Conservation (phyloP, 2,113 vertebrate species). For the Hippocampus abdominalis region DNA sequence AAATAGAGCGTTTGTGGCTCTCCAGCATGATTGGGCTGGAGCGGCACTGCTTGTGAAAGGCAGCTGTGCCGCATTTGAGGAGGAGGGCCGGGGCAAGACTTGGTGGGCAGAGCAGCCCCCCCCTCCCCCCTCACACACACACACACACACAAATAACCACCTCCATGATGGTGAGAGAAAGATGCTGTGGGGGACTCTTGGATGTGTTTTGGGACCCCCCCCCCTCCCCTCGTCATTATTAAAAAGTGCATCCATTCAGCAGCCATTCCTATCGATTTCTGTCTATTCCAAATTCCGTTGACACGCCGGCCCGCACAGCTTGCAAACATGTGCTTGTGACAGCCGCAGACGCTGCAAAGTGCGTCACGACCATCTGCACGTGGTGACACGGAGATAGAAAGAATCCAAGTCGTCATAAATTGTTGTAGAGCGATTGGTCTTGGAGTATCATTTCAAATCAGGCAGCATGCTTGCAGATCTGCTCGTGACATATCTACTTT, state of each 20-base stretch:
- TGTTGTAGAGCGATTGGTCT: neutral
- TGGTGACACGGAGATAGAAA: neutral
- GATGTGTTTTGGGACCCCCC: neutral
- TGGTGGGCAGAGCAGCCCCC: neutral
- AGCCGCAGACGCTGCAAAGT: neutral
- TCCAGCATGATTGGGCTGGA: slow-evolving; percentile 10
- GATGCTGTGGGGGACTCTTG: neutral
- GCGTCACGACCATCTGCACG: neutral
- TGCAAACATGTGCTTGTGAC: slow-evolving; percentile 8
- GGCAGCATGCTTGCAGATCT: no score
- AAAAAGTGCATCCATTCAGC: no score
- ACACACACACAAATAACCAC: neutral
- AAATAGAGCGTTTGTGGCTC: slow-evolving; percentile 9
- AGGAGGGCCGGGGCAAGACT: slow-evolving; percentile 2
- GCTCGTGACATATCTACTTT: no score
- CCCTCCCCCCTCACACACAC: neutral
- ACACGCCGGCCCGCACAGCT: neutral
- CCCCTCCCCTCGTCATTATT: accelerated
- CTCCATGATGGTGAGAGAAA: neutral
- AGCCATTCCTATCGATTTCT: no score
- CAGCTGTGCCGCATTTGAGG: slow-evolving; percentile 7
- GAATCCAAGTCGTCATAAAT: neutral
- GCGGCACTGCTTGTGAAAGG: neutral
- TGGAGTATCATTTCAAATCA: neutral
- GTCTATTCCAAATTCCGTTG: neutral